Evolutionary conservation across 2,113 vertebrate species (phyloP), one percentile per base, ranked within the genome.

Genomic region (Rynchops niger): DNA sequence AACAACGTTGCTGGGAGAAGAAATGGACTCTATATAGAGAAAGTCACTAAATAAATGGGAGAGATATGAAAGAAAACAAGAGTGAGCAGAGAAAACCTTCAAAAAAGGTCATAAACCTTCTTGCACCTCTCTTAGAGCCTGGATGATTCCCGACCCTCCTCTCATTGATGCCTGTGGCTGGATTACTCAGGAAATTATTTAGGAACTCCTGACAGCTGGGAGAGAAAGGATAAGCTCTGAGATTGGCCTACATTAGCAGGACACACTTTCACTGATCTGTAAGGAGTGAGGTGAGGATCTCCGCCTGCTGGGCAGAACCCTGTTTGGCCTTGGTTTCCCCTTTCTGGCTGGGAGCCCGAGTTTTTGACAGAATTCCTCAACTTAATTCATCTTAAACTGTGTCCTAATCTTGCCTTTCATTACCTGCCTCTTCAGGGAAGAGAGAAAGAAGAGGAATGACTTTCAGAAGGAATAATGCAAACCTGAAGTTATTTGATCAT

Each of bases 181-280:
- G 94, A 97, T 95, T 95, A 95, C 63, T 81, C 59, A 42, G 85
- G 69, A 97, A 94, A 90, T 86, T 66, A 86, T 67, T 94, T 82
- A 92, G 93, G 93, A 97, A 96, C 95, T 91, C 90, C 91, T 96
- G 90, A 93, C 95, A 96, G 95, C 95, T 96, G 93, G 74, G 82
- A 88, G 81, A 95, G 93, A 96, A 94, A 92, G 95, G 95, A 97
- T 97, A 98, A 96, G 45, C 81, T 86, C 71, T 61, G 84, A 95
- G 91, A 95, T 67, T 93, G 88, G 86, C 90, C 86, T 82, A 83
- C 78, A 82, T 95, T 88, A 97, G 78, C 29, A 85, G 90, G 87
- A 94, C 73, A 95, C 77, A 87, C 82, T 97, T 96, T 96, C 96
- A 82, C 86, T 96, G 88, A 90, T n/a, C 67, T 74, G 20, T 34